Evolutionary conservation across 2,113 vertebrate genomes (phyloP), one percentile per base, ranked within the genome.

Genomic region (Alces alces): DNA sequence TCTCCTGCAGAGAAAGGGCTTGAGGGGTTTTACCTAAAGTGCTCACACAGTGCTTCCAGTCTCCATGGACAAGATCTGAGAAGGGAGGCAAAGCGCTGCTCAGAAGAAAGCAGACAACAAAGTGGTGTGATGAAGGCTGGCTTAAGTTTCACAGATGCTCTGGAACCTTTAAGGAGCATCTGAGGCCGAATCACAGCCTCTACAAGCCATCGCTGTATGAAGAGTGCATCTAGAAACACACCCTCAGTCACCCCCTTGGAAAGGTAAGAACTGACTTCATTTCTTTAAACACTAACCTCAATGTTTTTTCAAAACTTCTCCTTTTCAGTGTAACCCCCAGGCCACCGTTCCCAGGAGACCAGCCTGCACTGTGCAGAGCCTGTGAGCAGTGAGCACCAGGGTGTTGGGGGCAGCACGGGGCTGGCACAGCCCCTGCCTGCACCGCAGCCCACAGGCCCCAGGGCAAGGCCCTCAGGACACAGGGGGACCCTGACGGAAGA

Each of bases 81-180:
- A 83, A 87, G 30, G 13, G 27, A 88, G 36, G 36, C 15, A 43
- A 83, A 55, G 39, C 15, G n/a, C 78, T 82, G 21, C 43, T 78
- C 17, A 21, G 45, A 94, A 89, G 66, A 66, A 96, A 50, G 88
- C 80, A 95, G 82, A 50, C 70, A 96, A 88, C 28, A 45, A 47
- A 39, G 47, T 13, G 33, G 14, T 78, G 30, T 76, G 7, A 39
- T 0, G 21, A 91, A 93, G 76, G 3, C 2, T 33, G 14, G 6
- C n/a, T 70, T 52, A 52, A 45, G 85, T 76, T 89, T 66, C 80
- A 85, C 17, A 85, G 3, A 25, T 28, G 43, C 43, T 47, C 11
- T 47, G n/a, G 80, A 50, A 25, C 10, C 5, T 61, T 11, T 19
- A 16, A 12, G 70, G 28, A 27, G 43, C 43, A 78, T 28, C 45